These are phyloP conservation scores for Phaenicophaeus curvirostris DNA, from an alignment of 2,797 vertebrate genomes.

Conservation along the genomic window DNA sequence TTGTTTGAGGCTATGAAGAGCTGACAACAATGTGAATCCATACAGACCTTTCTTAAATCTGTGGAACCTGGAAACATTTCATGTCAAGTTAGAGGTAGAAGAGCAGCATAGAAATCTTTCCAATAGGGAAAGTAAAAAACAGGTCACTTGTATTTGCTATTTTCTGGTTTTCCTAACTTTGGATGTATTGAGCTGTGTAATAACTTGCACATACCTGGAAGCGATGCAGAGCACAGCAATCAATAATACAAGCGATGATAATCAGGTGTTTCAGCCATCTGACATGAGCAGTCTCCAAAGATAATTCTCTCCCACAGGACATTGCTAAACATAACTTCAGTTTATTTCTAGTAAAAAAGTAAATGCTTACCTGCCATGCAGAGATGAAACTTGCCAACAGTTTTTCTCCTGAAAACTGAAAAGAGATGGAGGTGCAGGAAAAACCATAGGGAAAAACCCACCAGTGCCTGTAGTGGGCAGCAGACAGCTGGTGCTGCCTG, in stretches of 20 bases:
- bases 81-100: neutral
- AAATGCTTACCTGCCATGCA: neutral
- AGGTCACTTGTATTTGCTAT: conserved; percentile 16
- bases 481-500: neutral
- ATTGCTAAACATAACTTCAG: conserved; percentile 27
- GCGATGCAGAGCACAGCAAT: conserved; percentile 52
- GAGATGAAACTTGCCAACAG: neutral
- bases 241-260: conserved; percentile 60
- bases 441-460: neutral
- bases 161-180: neutral
- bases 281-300: conserved; percentile 59
- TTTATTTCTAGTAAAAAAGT: conserved; percentile 30
- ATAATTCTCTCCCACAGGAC: conserved; percentile 61
- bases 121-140: neutral
- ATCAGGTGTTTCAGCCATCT: conserved; percentile 60
- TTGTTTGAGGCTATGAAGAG: neutral
- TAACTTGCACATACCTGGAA: conserved; percentile 60
- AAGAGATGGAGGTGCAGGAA: neutral
- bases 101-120: neutral
- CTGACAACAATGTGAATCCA: neutral
- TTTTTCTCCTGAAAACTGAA: neutral
- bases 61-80: neutral
- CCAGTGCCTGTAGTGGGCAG: neutral
- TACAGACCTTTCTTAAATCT: neutral
- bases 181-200: conserved; percentile 61